Evolutionary conservation across 2,888 invertebrate species (phyloP), one percentile per base, ranked within the genome.

Genomic region (Agriotes lineatus): DNA sequence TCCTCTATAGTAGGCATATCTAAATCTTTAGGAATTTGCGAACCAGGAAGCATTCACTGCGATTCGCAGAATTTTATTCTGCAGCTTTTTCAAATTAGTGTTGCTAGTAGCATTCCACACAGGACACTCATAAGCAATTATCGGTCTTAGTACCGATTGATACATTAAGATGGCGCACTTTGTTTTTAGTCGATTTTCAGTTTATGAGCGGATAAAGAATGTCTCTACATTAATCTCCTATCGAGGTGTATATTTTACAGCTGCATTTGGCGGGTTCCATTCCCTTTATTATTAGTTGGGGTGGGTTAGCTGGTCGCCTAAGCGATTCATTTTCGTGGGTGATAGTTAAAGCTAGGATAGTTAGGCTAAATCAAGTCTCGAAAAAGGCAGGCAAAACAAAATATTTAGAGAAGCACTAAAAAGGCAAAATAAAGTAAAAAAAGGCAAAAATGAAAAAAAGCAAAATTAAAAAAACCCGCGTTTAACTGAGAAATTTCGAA

Each of bases 111-210:
- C 37, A 3, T n/a, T 37, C n/a, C 37, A 37, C 37, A 37, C 37
- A n/a, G n/a, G 37, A n/a, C 37, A 37, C 37, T n/a, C n/a, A 37
- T 37, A 37, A 37, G 37, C n/a, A n/a, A 37, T 37, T 37, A 37
- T 37, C n/a, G 37, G 37, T 37, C 37, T 37, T 37, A 37, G 37
- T 37, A 37, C n/a, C n/a, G n/a, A 37, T 37, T 37, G 37, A 37
- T 37, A 37, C 7, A 37, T 25, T 37, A 37, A 2, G 3, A 37
- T 37, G 2, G 37, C 37, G 37, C n/a, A 37, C n/a, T 37, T 37
- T 9, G 37, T 37, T 37, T 37, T 37, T 37, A 37, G 37, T n/a
- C n/a, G 37, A 37, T 37, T 37, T 37, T 9, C 37, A n/a, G 37
- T 37, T 37, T 37, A 37, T n/a, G n/a, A 37, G 37, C n/a, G 37